Base-by-base conservation (phyloP, 2,797 vertebrate genomes). In the Halcyon chelicuti region DNA sequence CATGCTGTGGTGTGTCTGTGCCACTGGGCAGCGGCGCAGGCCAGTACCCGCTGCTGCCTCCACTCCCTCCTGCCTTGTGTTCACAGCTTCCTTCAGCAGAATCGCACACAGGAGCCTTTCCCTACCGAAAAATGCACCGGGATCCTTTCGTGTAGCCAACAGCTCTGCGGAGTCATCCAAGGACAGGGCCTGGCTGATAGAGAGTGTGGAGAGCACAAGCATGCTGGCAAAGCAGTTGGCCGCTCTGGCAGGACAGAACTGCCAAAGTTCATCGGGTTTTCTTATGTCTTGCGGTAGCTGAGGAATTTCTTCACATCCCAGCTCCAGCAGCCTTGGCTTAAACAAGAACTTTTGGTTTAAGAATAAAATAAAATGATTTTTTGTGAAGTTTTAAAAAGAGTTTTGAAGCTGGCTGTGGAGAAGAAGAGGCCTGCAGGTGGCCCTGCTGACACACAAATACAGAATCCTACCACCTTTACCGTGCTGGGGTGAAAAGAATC, bases 351-450 rank as follows among this genome's bases (percentile, higher is more conserved):
- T 33, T 54, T 55, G 54, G 25, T 70, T 86, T 33, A 58, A 71
- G 35, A 68, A 47, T 29, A 46, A 83, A 92, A 86, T 9, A 55
- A 80, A 86, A 0, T 8, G 26, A 23, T 5, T 71, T 83, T 20
- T 55, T 17, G 5, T 2, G 1, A 80, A 72, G 44, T 31, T 75
- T 78, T 81, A 5, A 10, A 21, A 39, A 7, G 4, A 5, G 47
- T 23, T 83, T 66, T 62, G 7, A 15, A 44, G 39, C 25, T 67
- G 39, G 35, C 42, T 66, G 74, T 55, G 61, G 54, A 75, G 44
- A 58, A 68, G 55, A 46, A 52, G 58, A 86, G 67, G 40, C 92
- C 90, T 94, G 82, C 83, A 97, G 94, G 83, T 96, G 96, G 92
- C 94, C 92, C 83, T 95, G 80, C 65, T 84, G 67, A 66, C 57